phyloP scores from a whole-genome alignment of 2,888 invertebrate species.

The Scaeva pyrastri region DNA sequence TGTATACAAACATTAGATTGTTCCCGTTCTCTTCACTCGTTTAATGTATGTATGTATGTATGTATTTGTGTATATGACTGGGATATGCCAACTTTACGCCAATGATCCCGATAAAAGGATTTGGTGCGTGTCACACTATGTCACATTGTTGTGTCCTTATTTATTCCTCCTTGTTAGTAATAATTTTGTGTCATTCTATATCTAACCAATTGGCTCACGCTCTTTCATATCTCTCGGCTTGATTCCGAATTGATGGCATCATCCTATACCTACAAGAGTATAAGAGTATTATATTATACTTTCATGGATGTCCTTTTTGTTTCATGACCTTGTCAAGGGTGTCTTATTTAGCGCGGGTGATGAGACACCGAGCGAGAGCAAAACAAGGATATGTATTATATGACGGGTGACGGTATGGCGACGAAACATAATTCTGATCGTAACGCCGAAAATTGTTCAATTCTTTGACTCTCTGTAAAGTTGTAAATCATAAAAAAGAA shows the following conservation, averaged over 20 bases:
- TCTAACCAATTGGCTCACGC: slow-evolving; percentile 63
- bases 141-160: slow-evolving; percentile 72
- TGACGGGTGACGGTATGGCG: slow-evolving; percentile 39
- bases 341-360: slow-evolving; percentile 13
- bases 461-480: slow-evolving; percentile 66
- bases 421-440: slow-evolving; percentile 63
- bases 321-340: slow-evolving; percentile 66
- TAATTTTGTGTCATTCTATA: slow-evolving; percentile 67
- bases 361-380: neutral
- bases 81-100: slow-evolving; percentile 64
- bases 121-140: slow-evolving; percentile 77
- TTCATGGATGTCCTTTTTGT: slow-evolving; percentile 50
- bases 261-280: slow-evolving; percentile 11
- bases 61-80: neutral
- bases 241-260: slow-evolving; percentile 44
- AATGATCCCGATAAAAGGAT: slow-evolving; percentile 77
- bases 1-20: slow-evolving; percentile 22
- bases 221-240: slow-evolving; percentile 60
- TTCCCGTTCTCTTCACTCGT: too few species aligned
- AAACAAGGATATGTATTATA: slow-evolving; percentile 15
- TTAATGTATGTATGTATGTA: slow-evolving; percentile 3
- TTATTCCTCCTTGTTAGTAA: slow-evolving; percentile 73
- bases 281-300: too few species aligned
- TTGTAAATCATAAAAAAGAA: slow-evolving; percentile 74
- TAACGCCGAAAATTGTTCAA: slow-evolving; percentile 73